These are phyloP conservation scores for Chironomus tepperi DNA, from an alignment of 1,140 invertebrate genomes.

Conservation along the genomic window DNA sequence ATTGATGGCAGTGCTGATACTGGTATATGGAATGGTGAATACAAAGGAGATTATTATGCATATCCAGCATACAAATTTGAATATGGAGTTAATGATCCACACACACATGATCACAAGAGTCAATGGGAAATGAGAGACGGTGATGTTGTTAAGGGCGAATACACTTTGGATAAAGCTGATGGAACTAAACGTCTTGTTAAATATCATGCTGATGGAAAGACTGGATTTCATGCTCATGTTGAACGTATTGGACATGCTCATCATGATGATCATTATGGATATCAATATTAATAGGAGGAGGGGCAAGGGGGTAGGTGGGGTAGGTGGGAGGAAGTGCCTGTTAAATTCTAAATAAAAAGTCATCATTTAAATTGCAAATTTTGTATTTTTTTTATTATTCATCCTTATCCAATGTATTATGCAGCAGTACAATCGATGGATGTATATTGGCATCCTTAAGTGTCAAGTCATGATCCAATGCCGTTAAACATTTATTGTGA, in stretches of 20 bases:
- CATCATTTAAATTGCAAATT: too few relatives aligned
- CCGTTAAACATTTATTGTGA: conserved; percentile 3
- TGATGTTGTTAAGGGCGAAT: conserved; percentile 51
- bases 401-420: neutral
- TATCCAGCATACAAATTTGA: conserved; percentile 61
- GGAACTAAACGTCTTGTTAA: conserved; percentile 52
- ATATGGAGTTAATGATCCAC: conserved; percentile 61
- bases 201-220: conserved; percentile 47
- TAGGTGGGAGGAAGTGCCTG: too few relatives aligned
- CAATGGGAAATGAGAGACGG: conserved; percentile 53
- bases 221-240: conserved; percentile 48
- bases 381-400: too few relatives aligned
- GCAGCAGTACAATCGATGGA: neutral
- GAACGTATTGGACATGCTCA: conserved; percentile 45
- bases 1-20: too few relatives aligned
- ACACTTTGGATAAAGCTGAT: conserved; percentile 51
- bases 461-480: neutral
- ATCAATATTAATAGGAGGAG: too few relatives aligned
- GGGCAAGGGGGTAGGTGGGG: too few relatives aligned
- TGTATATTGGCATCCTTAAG: neutral
- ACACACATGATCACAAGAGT: conserved; percentile 60
- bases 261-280: conserved; percentile 30
- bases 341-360: too few relatives aligned
- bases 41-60: conserved; percentile 34
- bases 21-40: conserved; percentile 33